Evolutionary conservation across 1,140 invertebrate genomes (phyloP), one percentile per base, ranked within the genome.

Genomic region (Rhizoglyphus robini): DNA sequence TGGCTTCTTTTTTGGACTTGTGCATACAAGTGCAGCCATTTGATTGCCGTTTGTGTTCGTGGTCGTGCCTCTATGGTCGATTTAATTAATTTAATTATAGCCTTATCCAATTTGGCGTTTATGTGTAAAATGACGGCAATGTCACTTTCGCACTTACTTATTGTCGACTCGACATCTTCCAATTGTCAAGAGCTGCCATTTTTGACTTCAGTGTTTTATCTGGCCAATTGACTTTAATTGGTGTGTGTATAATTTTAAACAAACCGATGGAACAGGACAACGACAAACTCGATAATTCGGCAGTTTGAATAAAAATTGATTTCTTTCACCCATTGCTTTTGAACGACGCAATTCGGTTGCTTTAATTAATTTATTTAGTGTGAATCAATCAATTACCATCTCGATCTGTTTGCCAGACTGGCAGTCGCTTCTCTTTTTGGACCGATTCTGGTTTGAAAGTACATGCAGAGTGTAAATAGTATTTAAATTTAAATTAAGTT

Each of bases 321-420:
- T 41, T 41, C 36, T 11, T 41, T 41, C 18, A 41, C 18, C 18
- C 51, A 54, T 25, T 54, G 8, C 23, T 8, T 32, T 54, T 54
- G 8, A 11, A 8, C 23, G 8, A 54, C 18, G 8, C 36, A 8
- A 18, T 41, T 41, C 18, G 8, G 51, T 54, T 23, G 23, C 51
- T 54, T 54, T 20, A 54, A n/a, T n/a, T n/a, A n/a, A 54, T 54
- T 54, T 8, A 5, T 5, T 54, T 54, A 54, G 23, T 54, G 51
- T 54, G 8, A 54, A 54, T 54, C 51, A 54, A 54, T 54, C n/a
- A n/a, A 54, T 54, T 46, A 46, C 15, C 41, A 15, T 23, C 41
- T 46, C 41, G 23, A 46, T 46, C 41, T 46, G 23, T 46, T 46
- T 23, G 41, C 23, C n/a, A n/a, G n/a, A n/a, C n/a, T n/a, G n/a